Evolutionary conservation across 2,113 vertebrate species (phyloP).

Genomic region (Meleagris gallopavo): DNA sequence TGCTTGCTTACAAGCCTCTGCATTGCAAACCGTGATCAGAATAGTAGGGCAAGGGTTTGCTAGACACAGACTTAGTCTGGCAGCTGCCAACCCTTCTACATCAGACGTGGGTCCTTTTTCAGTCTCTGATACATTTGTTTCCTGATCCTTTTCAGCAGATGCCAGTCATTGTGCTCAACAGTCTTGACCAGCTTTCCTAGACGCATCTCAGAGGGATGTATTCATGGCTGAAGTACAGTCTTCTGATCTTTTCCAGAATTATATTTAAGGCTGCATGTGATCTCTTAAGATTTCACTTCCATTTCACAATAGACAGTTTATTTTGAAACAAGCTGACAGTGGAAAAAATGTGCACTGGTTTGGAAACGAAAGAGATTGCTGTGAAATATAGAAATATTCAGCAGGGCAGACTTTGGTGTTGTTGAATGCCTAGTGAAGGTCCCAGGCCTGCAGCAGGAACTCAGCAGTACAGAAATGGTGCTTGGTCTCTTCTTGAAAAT

Average conservation of each 20-base stretch:
- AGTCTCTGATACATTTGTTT: not conserved
- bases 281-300: not conserved
- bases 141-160: not conserved
- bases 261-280: not conserved
- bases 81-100: not conserved
- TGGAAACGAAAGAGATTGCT: not conserved
- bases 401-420: not conserved
- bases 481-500: not conserved
- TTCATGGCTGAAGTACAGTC: not conserved
- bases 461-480: not conserved
- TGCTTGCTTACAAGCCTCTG: not conserved
- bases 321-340: not conserved
- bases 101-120: not conserved
- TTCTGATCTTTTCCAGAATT: not conserved
- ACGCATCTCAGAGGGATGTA: not conserved
- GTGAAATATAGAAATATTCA: not conserved
- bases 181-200: not conserved
- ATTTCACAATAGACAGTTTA: not conserved
- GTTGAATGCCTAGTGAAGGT: not conserved
- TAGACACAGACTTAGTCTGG: not conserved
- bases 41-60: not conserved
- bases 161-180: not conserved
- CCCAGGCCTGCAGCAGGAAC: not conserved
- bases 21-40: not conserved
- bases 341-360: not conserved